Evolutionary conservation across 2,888 invertebrate species (phyloP), one percentile per base, ranked within the genome.

Genomic region (Dione juno): DNA sequence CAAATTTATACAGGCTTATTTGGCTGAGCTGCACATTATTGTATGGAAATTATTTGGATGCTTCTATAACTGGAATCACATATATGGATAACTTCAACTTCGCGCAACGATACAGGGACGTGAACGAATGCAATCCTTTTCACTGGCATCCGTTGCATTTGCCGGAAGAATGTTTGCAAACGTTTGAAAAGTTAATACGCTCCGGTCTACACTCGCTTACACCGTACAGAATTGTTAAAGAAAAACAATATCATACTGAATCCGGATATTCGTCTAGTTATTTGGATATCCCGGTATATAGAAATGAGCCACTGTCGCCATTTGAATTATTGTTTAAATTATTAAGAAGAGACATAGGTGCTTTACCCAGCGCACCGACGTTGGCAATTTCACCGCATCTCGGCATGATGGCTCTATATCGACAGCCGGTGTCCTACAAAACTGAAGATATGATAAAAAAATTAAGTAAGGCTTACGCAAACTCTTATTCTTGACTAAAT

Each of bases 91-190:
- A 89, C 66, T 88, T 88, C 57, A 86, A 89, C 74, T 89, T 91
- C 52, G 87, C 87, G 69, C 79, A 86, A 48, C 80, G 88, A 69
- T 90, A 88, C 73, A 80, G 82, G 69, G 78, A 90, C 52, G 76
- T 83, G 8, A 78, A 87, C 64, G 89, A 90, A 78, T 92, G 92
- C 70, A 86, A 92, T 72, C 91, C 92, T 1, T 79, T 88, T 50
- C 83, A 89, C 75, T 92, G 88, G 88, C 87, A 92, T 71, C 92
- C 92, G 0, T 76, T 92, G 11, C 91, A 90, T 78, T 74, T 92
- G 58, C 91, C 92, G 0, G 84, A 85, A 41, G 75, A 87, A 57
- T 92, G 91, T 73, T 79, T 82, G 1, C 75, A 84, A 64, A 82
- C 88, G 77, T 91, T 83, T 64, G 86, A 85, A 70, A 79, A 84